Percentiles rank a stretch among this genome's conserved stretches.
Evolutionary conservation across 2,888 invertebrate species (phyloP).

Genomic region (Operophtera brumata): DNA sequence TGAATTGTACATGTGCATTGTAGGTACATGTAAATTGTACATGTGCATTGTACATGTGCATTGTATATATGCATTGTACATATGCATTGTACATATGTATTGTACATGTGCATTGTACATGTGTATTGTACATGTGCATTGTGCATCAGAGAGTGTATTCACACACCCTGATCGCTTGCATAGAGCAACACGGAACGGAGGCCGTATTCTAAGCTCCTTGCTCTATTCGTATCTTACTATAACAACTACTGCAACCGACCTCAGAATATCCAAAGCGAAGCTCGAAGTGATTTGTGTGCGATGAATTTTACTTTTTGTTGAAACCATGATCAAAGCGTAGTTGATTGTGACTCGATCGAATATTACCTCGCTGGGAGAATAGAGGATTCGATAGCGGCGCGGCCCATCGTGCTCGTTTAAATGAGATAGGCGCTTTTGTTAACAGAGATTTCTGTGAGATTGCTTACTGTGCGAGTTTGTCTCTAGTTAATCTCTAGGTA

Average conservation of each 20-base stretch:
- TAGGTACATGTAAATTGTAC: too few relatives aligned
- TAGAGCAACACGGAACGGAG: too few relatives aligned
- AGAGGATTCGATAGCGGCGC: slow-evolving; percentile 34
- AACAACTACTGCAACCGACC: not conserved
- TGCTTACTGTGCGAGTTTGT: not conserved
- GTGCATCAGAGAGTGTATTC: too few relatives aligned
- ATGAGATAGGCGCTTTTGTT: slow-evolving; percentile 32
- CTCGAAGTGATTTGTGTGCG: slow-evolving; percentile 20
- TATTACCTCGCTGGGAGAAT: slow-evolving; percentile 37
- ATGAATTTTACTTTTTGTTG: slow-evolving; percentile 26
- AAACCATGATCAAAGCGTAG: slow-evolving; percentile 30
- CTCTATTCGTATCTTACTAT: too few relatives aligned
- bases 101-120: too few relatives aligned
- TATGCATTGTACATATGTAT: too few relatives aligned
- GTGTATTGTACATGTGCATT: too few relatives aligned
- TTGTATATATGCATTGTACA: too few relatives aligned
- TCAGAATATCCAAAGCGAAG: slow-evolving; percentile 16
- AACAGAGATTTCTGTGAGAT: not conserved
- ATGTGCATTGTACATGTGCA: too few relatives aligned
- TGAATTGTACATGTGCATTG: too few relatives aligned
- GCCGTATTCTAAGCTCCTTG: too few relatives aligned
- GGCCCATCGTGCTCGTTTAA: slow-evolving; percentile 27
- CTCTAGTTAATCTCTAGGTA: not conserved
- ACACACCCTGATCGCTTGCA: too few relatives aligned
- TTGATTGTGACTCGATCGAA: slow-evolving; percentile 34